Conservation (phyloP, 2,888 invertebrate species). For the Beris chalybata region DNA sequence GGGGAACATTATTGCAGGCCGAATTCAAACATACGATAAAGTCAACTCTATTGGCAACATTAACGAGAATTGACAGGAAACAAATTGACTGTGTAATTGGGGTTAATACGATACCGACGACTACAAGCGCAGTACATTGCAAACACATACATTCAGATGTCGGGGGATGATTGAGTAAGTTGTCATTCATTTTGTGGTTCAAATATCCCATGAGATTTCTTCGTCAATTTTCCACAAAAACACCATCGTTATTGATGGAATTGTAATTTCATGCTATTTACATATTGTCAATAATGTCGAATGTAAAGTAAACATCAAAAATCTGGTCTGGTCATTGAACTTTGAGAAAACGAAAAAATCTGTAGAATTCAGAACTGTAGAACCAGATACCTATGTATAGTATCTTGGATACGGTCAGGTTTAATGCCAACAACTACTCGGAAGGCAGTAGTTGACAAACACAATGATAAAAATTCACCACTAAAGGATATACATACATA, state of each 20-base stretch:
- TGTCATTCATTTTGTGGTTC: constrained; percentile 13
- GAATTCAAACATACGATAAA: constrained; percentile 16
- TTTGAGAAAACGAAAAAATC: too few species aligned
- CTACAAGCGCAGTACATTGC: background rate
- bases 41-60: constrained; percentile 18
- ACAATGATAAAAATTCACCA: too few species aligned
- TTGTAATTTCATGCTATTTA: background rate
- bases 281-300: too few species aligned
- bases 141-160: background rate
- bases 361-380: too few species aligned
- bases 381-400: too few species aligned
- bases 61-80: constrained; percentile 27
- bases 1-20: background rate
- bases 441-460: too few species aligned
- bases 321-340: too few species aligned
- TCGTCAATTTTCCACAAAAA: background rate
- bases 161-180: constrained; percentile 19
- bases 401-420: too few species aligned
- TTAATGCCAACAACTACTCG: too few species aligned
- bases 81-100: constrained; percentile 32
- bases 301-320: too few species aligned
- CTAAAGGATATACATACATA: too few species aligned
- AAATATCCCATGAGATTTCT: constrained; percentile 4
- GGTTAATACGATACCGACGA: constrained; percentile 25
- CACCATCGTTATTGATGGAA: background rate